These are phyloP conservation scores for Chaenocephalus aceratus DNA, from an alignment of 2,113 vertebrate species.

Conservation along the genomic window DNA sequence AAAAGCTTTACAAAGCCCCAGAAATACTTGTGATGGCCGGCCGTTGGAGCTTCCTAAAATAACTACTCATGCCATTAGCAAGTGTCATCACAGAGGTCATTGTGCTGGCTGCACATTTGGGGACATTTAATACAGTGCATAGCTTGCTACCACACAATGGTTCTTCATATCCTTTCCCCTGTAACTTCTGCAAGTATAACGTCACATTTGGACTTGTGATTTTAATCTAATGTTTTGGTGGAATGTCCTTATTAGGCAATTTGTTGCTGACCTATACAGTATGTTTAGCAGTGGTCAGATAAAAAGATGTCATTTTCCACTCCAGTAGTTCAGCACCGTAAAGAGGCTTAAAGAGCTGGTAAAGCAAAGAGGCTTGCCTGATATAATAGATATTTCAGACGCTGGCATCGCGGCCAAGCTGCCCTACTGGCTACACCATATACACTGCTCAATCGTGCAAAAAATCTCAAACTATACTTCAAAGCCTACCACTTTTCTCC, in stretches of 20 bases:
- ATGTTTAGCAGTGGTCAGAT: slow-evolving; percentile 44
- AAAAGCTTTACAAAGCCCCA: slow-evolving; percentile 69
- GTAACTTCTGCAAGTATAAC: slow-evolving; percentile 45
- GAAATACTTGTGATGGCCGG: slow-evolving; percentile 71
- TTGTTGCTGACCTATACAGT: slow-evolving; percentile 62
- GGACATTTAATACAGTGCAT: slow-evolving; percentile 72
- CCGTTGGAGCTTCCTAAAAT: slow-evolving; percentile 72
- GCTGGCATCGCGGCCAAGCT: slow-evolving; percentile 52
- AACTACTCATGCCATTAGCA: slow-evolving; percentile 78
- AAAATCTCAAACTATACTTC: slow-evolving; percentile 76
- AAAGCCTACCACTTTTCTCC: slow-evolving; percentile 75
- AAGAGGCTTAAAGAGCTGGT: slow-evolving; percentile 45
- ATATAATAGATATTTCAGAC: slow-evolving; percentile 51
- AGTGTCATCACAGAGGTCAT: slow-evolving; percentile 76
- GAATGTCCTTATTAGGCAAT: slow-evolving; percentile 63
- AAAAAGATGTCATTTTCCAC: slow-evolving; percentile 55
- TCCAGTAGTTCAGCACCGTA: slow-evolving; percentile 35
- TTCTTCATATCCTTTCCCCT: slow-evolving; percentile 57
- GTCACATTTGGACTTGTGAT: slow-evolving; percentile 60
- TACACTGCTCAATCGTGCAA: slow-evolving; percentile 70
- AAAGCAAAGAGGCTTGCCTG: slow-evolving; percentile 49
- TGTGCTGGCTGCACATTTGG: slow-evolving; percentile 70
- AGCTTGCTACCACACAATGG: slow-evolving; percentile 55
- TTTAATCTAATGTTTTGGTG: slow-evolving; percentile 69
- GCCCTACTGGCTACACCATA: slow-evolving; percentile 51